phyloP scores from a whole-genome alignment of 1,140 invertebrate species.

The Bicyclus anynana region DNA sequence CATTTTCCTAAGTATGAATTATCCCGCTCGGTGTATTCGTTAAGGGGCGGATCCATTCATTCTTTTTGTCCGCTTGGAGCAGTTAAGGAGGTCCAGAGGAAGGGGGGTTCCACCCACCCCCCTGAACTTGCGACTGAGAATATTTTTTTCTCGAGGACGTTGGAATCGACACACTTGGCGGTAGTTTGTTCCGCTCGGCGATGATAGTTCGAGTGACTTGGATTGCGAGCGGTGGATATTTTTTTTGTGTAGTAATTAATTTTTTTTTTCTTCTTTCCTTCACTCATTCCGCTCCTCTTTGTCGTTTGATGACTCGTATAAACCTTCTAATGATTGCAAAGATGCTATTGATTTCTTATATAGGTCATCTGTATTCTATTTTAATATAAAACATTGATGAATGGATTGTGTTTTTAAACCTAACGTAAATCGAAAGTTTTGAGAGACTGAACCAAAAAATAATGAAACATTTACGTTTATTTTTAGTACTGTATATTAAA shows the following conservation, averaged over 20 bases:
- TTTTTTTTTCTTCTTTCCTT: conserved; percentile 45
- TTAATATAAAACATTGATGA: too few species aligned
- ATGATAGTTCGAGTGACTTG: conserved; percentile 74
- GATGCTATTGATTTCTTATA: neutral
- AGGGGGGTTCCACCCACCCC: conserved; percentile 43
- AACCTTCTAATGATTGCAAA: conserved; percentile 19
- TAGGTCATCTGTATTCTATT: neutral
- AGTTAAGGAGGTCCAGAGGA: conserved; percentile 68
- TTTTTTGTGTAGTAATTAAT: conserved; percentile 56
- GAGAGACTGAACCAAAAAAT: too few species aligned
- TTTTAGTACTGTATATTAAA: too few species aligned
- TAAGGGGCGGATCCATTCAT: conserved; percentile 76
- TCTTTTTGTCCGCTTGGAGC: conserved; percentile 72
- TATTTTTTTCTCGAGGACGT: conserved; percentile 73
- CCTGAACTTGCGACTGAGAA: conserved; percentile 72
- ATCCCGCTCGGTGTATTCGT: conserved; percentile 75
- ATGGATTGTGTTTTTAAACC: too few species aligned
- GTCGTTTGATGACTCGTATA: conserved; percentile 24
- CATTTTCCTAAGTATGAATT: conserved; percentile 74
- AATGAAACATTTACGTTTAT: too few species aligned
- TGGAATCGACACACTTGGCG: conserved; percentile 75
- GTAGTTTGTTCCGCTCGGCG: conserved; percentile 68
- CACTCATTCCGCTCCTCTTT: conserved; percentile 36
- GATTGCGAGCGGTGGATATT: conserved; percentile 46
- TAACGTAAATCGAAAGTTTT: too few species aligned